These are phyloP conservation scores for Tetramorium parvispinum DNA, from an alignment of 1,140 invertebrate genomes.

Conservation along the genomic window DNA sequence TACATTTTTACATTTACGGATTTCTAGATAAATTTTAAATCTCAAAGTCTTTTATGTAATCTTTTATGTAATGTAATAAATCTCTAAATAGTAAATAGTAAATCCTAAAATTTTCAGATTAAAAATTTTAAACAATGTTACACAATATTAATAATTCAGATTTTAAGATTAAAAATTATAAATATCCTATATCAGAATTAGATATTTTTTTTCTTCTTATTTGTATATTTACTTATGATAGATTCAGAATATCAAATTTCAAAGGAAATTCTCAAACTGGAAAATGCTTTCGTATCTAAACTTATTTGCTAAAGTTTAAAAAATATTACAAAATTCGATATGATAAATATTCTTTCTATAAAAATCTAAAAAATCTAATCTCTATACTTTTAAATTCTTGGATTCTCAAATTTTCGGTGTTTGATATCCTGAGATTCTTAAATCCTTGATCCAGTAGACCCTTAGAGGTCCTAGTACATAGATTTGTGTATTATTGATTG, in stretches of 20 bases:
- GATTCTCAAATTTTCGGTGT: not conserved
- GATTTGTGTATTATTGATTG: slow-evolving; percentile 23
- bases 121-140: slow-evolving; percentile 50
- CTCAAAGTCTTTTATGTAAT: not conserved
- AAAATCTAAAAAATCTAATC: not conserved
- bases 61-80: not conserved
- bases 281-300: not conserved
- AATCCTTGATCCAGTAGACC: slow-evolving; percentile 45
- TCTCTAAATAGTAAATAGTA: not conserved
- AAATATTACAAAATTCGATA: not conserved
- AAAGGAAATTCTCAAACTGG: not conserved
- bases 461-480: slow-evolving; percentile 44
- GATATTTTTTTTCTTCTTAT: not conserved
- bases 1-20: not conserved
- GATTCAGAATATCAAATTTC: not conserved
- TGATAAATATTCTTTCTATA: not conserved
- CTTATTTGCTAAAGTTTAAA: not conserved
- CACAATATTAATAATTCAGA: not conserved
- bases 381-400: not conserved
- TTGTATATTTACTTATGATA: not conserved
- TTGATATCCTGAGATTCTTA: slow-evolving; percentile 43
- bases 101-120: not conserved
- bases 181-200: no score
- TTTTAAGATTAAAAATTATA: not conserved
- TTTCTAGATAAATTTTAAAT: not conserved